These are phyloP conservation scores for Drosophila affinis DNA, from an alignment of 2,888 invertebrate genomes.

Conservation along the genomic window DNA sequence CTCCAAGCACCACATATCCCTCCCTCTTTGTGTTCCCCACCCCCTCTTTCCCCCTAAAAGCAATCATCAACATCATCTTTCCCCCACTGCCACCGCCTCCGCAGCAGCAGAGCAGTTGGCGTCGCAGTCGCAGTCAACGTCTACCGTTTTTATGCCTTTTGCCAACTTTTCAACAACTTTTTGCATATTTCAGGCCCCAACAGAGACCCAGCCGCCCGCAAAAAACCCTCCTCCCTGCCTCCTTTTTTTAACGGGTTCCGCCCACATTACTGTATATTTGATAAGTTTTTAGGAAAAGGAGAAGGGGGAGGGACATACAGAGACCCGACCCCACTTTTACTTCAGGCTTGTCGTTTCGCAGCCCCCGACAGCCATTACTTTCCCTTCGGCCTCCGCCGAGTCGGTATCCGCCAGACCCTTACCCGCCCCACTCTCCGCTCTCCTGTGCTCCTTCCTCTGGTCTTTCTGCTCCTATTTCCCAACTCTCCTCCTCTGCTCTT, in stretches of 20 bases:
- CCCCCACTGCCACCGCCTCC: background rate
- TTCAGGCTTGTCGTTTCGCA: constrained; percentile 8
- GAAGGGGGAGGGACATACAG: background rate
- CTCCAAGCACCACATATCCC: background rate
- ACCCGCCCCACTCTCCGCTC: background rate
- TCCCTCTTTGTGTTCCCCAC: background rate
- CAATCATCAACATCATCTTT: constrained; percentile 17
- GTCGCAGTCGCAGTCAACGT: constrained; percentile 22
- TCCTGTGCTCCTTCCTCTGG: too few relatives aligned
- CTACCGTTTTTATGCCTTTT: constrained; percentile 55
- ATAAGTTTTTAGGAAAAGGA: constrained; percentile 47
- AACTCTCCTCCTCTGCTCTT: too few relatives aligned
- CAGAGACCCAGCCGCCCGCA: background rate
- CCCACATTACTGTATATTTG: constrained; percentile 65
- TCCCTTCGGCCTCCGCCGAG: background rate
- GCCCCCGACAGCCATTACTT: background rate
- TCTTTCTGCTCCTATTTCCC: too few relatives aligned
- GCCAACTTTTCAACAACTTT: constrained; percentile 69
- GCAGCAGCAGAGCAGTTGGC: constrained; percentile 1
- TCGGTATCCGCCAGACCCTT: background rate
- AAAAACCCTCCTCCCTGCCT: background rate
- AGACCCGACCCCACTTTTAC: constrained; percentile 42
- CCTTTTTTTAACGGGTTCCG: constrained; percentile 25
- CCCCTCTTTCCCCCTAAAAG: background rate
- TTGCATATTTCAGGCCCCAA: constrained; percentile 62